Conservation (phyloP, 2,797 vertebrate species). For the Parambassis ranga region DNA sequence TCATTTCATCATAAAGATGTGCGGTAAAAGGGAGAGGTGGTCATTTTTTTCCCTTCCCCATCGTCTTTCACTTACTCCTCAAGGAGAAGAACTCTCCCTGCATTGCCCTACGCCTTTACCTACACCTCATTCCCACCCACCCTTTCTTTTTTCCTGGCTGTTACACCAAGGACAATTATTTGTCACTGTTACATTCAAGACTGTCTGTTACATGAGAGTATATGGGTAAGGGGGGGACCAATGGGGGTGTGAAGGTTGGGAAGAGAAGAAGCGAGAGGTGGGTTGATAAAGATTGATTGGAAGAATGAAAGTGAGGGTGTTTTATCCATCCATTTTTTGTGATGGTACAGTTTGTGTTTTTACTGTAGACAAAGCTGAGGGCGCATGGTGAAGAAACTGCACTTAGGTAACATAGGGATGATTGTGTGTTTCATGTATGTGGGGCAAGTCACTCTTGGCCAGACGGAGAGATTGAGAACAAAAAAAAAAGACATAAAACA, state of each 20-base stretch:
- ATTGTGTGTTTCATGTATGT: slow-evolving; percentile 33
- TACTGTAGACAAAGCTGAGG: slow-evolving; percentile 61
- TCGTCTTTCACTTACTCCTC: slow-evolving; percentile 39
- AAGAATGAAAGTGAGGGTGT: slow-evolving; percentile 32
- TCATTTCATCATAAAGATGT: slow-evolving; percentile 45
- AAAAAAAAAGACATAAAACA: slow-evolving; percentile 35
- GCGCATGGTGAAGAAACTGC: slow-evolving; percentile 53
- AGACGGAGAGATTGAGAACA: slow-evolving; percentile 46
- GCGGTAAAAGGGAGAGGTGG: slow-evolving; percentile 41
- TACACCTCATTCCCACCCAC: background rate
- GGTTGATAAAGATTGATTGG: slow-evolving; percentile 28
- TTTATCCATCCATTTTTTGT: slow-evolving; percentile 65
- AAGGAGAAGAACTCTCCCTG: slow-evolving; percentile 42
- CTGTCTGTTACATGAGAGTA: slow-evolving; percentile 58
- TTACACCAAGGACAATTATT: slow-evolving; percentile 52
- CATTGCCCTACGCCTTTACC: slow-evolving; percentile 16
- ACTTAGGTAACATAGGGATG: slow-evolving; percentile 58
- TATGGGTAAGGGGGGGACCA: slow-evolving; percentile 15
- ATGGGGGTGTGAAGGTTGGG: slow-evolving; percentile 6
- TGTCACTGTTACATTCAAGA: slow-evolving; percentile 65
- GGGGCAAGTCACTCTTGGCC: slow-evolving; percentile 35
- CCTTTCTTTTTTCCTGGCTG: slow-evolving; percentile 40
- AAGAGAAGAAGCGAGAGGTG: slow-evolving; percentile 9
- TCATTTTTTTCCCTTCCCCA: slow-evolving; percentile 2
- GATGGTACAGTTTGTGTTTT: slow-evolving; percentile 67